Evolutionary conservation across 1,140 invertebrate species (phyloP), one percentile per base, ranked within the genome.

Genomic region (Cydia pomonella): DNA sequence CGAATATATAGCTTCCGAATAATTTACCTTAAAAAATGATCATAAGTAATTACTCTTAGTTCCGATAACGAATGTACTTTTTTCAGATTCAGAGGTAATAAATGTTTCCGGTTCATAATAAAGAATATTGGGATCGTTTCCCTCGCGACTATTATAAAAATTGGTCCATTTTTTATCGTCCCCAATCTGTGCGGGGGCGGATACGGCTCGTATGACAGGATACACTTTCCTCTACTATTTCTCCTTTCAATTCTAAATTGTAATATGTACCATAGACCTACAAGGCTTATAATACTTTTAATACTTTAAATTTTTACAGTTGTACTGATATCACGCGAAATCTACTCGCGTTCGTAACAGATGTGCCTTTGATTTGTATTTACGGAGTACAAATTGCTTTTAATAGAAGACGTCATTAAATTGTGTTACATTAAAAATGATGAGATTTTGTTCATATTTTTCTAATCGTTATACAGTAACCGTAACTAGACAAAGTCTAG

Each of bases 91-190:
- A 84, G 81, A 82, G 77, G 85, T 87, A 87, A 92, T 90, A 90
- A 92, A 90, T 86, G 87, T 88, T 90, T 92, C 91, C 91, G 89
- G 88, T 87, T 84, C 76, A 76, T 92, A 92, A 91, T 90, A 92
- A 90, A 92, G 84, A 88, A 82, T 81, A 84, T 84, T 77, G 77
- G 76, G 82, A 82, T 87, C 82, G 82, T 81, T 85, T 86, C 86
- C 83, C 85, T 84, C 73, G 76, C 78, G 81, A 83, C 82, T 90
- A 92, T 92, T 91, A 92, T 91, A 89, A 91, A 91, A 91, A 92
- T 91, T 88, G 84, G 82, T 89, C 79, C 82, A 88, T 92, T 91
- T 92, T 92, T 92, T 92, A 90, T 44, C 82, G 72, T 79, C 77
- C 80, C 78, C 85, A 85, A 87, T 87, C 87, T 82, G 82, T 81